Evolutionary conservation across 2,797 vertebrate species (phyloP), one percentile per base, ranked within the genome.

Genomic region (Gadopsis marmoratus): DNA sequence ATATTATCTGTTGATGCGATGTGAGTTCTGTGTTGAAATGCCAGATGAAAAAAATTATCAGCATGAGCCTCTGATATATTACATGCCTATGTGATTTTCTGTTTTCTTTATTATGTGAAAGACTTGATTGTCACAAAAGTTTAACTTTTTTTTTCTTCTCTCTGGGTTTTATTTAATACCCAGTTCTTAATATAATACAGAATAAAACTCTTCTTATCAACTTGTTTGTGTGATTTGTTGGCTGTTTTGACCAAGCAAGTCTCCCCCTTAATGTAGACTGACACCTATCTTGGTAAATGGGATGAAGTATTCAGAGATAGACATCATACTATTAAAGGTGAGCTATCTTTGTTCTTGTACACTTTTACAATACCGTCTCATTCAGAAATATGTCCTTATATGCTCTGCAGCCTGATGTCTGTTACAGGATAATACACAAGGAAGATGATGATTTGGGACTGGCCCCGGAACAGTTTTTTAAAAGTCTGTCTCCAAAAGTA

Each of bases 301-400:
- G 12, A 99, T 99, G 98, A 97, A 98, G 76, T 99, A 99, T 90
- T 98, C 97, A 0, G 97, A 99, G 93, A 98, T 99, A 0, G 98
- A 99, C 92, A 99, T 98, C 87, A 99, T 99, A 86, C 86, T 99
- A 71, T 92, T 99, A 45, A 99, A 99, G 97, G 97, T 98, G 55
- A 77, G 90, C 43, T 33, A 14, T 12, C 8, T 51, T 39, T 71
- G 13, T 79, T 26, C 64, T 53, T 59, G 19, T 10, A 8, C 1
- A 4, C 17, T 45, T 53, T 37, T 33, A 33, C 26, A 35, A 12
- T 4, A 9, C 2, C 0, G 2, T 7, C 8, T 19, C 3, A 16
- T 37, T 19, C 8, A 60, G 13, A 67, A 72, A 76, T 26, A 10
- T 12, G 12, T 9, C 8, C 1, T 12, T 9, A 9, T 47, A 17